Percentiles rank a stretch among this genome's conserved stretches.
Conservation (phyloP, 2,888 invertebrate species). For the Labia minor region DNA sequence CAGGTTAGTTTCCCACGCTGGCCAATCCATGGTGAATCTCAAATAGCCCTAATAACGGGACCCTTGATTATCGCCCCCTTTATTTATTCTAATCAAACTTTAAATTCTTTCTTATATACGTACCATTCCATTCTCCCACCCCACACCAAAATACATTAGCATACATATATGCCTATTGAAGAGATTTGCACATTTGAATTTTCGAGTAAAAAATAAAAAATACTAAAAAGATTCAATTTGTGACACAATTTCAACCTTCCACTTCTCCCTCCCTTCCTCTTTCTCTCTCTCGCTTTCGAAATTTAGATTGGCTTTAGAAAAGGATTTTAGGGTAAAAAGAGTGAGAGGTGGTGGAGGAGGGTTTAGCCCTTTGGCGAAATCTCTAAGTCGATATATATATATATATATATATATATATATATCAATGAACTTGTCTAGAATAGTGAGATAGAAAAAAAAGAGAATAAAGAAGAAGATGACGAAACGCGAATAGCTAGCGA, state of each 20-base stretch:
- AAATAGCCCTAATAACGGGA: conserved; percentile 7
- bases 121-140: no score
- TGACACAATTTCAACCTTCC: background rate
- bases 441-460: background rate
- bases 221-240: conserved; percentile 3
- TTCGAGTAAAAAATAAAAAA: background rate
- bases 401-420: background rate
- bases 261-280: background rate
- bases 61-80: conserved; percentile 7
- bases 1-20: background rate
- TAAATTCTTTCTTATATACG: no score
- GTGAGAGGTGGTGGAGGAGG: no score
- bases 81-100: conserved; percentile 13
- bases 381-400: background rate
- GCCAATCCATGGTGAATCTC: conserved; percentile 1
- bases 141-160: background rate
- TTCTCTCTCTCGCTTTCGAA: background rate
- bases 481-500: no score
- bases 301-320: background rate
- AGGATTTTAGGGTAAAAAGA: background rate
- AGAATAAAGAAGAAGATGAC: no score
- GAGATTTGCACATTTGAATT: conserved; percentile 13
- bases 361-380: background rate
- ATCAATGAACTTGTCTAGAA: background rate
- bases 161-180: background rate